Percentiles rank a stretch among this genome's conserved stretches.
Evolutionary conservation across 1,140 invertebrate genomes (phyloP).

Genomic region (Halictus rubicundus): DNA sequence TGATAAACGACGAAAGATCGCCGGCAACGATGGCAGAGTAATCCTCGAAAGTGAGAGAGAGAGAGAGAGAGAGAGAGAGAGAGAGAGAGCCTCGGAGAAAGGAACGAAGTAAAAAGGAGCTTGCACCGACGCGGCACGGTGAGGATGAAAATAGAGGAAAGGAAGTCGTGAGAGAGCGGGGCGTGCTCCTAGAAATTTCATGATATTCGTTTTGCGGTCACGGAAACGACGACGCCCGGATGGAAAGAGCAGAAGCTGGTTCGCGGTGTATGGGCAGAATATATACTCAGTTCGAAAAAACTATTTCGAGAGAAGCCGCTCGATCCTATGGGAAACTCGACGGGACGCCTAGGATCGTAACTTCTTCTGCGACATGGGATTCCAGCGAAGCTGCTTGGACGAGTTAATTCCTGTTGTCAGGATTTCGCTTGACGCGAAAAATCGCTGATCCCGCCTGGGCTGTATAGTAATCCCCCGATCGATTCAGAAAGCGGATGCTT

Average conservation of each 20-base stretch:
- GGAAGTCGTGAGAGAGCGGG: slow-evolving; percentile 53
- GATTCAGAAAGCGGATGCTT: neutral
- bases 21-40: neutral
- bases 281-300: slow-evolving; percentile 31
- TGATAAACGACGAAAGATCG: slow-evolving; percentile 5
- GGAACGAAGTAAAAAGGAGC: slow-evolving; percentile 48
- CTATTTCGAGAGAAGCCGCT: slow-evolving; percentile 47
- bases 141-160: slow-evolving; percentile 16
- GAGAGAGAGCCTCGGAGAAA: neutral
- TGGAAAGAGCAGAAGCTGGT: slow-evolving; percentile 38
- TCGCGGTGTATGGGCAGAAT: slow-evolving; percentile 9
- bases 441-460: slow-evolving; percentile 3
- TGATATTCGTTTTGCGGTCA: slow-evolving; percentile 65
- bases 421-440: slow-evolving; percentile 23
- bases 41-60: neutral
- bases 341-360: slow-evolving; percentile 32
- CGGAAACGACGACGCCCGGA: slow-evolving; percentile 33
- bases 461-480: neutral
- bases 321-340: slow-evolving; percentile 55
- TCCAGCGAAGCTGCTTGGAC: slow-evolving; percentile 29
- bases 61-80: too few species aligned
- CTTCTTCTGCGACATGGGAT: slow-evolving; percentile 36
- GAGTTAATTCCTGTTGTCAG: slow-evolving; percentile 51
- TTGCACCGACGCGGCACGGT: slow-evolving; percentile 17
- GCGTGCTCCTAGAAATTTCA: slow-evolving; percentile 54